phyloP scores from a whole-genome alignment of 2,888 invertebrate genomes.

The Pseudococcus longispinus region DNA sequence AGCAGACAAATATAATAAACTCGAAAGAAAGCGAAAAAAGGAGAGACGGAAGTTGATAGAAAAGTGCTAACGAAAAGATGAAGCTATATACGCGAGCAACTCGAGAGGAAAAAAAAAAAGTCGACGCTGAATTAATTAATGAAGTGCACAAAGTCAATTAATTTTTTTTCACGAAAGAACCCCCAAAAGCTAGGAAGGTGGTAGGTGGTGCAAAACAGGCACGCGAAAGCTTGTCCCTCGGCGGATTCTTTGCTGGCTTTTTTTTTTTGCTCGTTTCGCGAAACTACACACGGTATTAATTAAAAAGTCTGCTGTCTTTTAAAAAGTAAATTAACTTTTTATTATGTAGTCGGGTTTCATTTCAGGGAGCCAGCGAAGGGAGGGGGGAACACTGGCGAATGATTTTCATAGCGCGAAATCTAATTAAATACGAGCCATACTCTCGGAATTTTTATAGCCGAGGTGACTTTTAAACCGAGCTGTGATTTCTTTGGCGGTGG shows the following conservation, averaged over 20 bases:
- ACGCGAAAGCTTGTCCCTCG: not conserved
- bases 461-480: constrained; percentile 8
- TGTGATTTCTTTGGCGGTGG: not conserved
- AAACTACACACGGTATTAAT: constrained; percentile 19
- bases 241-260: not conserved
- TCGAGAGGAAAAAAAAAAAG: not conserved
- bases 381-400: not conserved
- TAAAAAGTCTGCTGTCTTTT: constrained; percentile 26
- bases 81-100: not conserved
- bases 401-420: constrained; percentile 24
- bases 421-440: not conserved
- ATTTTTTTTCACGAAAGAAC: not conserved
- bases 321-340: constrained; percentile 31
- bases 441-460: constrained; percentile 3
- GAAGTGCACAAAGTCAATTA: constrained; percentile 30
- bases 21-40: not conserved
- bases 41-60: not conserved
- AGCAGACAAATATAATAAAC: not conserved
- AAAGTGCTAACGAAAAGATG: not conserved
- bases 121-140: not conserved
- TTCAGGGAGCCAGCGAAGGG: not conserved
- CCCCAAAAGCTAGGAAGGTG: not conserved
- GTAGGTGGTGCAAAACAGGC: not conserved
- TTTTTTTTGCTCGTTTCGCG: not conserved
- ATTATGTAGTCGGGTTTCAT: constrained; percentile 4